Base-by-base conservation (phyloP, 2,113 vertebrate species). In the Lepidothrix coronata region DNA sequence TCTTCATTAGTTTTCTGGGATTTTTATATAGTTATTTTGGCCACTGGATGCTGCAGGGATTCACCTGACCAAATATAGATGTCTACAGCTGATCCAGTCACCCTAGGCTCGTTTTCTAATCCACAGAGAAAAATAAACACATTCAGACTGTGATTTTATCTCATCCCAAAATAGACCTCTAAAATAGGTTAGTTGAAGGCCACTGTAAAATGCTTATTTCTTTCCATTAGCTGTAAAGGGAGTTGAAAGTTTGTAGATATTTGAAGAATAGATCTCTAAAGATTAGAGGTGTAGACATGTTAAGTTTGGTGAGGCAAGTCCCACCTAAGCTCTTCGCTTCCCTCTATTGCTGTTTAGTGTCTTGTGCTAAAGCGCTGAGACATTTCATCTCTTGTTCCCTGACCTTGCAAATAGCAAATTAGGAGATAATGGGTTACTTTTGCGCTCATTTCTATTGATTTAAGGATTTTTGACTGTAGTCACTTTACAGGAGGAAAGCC, bases 21-120 rank as follows among this genome's bases (percentile, higher is more conserved):
- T 89, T 96, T 66, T 95, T 89, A 13, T 9, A 5, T 82, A 39
- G 81, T 74, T 94, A 35, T 73, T 95, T 89, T 92, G 78, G 84
- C 87, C 46, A 8, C 23, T 66, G 44, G 76, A 88, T 41, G 18
- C 61, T 79, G 30, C 27, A 58, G 43, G 55, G 71, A 88, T 96
- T 94, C 95, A 90, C 92, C 94, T 97, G 92, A 94, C 94, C 90
- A 96, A 97, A 95, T 96, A 97, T 73, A 97, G 88, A 90, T 91
- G 90, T 91, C 85, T 90, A n/a, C 37, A 70, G 58, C 67, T 91
- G 90, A 85, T 96, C 54, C 78, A 82, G 74, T 85, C 57, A 90
- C 41, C 48, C 73, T 67, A 39, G 52, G 44, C 90, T 88, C 48
- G 33, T 91, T 93, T 88, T 93, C 85, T 89, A 93, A 89, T 95